A percentile compares a stretch with the other conserved stretches of the same genome.
phyloP scores from a whole-genome alignment of 2,888 invertebrate species.

The Volucella zonaria region DNA sequence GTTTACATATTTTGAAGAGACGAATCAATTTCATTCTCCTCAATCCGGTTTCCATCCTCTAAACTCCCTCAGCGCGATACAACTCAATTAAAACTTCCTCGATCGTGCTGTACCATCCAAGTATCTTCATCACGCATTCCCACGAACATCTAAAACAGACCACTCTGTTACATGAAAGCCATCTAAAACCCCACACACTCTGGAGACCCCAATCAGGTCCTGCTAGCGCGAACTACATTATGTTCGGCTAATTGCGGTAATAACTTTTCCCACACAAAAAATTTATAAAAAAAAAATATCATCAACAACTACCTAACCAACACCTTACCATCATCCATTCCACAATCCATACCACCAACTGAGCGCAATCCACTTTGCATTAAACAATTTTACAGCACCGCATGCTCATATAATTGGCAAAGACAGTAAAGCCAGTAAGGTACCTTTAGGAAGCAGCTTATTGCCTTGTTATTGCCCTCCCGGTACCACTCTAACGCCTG shows the following conservation, averaged over 20 bases:
- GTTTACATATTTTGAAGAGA: too few relatives aligned
- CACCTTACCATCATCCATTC: neutral
- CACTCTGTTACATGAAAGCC: neutral
- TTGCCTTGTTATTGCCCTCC: slow-evolving; percentile 36
- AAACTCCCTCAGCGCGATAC: too few relatives aligned
- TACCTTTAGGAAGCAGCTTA: slow-evolving; percentile 62
- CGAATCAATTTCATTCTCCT: too few relatives aligned
- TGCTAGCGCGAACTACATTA: slow-evolving; percentile 43
- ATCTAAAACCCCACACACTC: neutral
- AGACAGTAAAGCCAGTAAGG: slow-evolving; percentile 34
- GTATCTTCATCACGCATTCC: neutral
- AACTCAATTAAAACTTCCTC: too few relatives aligned
- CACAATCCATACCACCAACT: slow-evolving; percentile 24
- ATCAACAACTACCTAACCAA: neutral
- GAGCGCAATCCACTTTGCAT: slow-evolving; percentile 48
- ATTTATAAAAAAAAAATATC: neutral
- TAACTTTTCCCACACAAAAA: slow-evolving; percentile 33
- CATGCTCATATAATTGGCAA: slow-evolving; percentile 65
- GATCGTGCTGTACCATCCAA: too few relatives aligned
- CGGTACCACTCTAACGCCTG: slow-evolving; percentile 32
- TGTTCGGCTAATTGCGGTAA: slow-evolving; percentile 55
- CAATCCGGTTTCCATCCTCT: too few relatives aligned
- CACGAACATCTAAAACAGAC: neutral
- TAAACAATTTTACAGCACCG: slow-evolving; percentile 47
- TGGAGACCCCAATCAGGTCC: slow-evolving; percentile 26